Evolutionary conservation across 1,140 invertebrate species (phyloP).

Genomic region (Camponotus floridanus): DNA sequence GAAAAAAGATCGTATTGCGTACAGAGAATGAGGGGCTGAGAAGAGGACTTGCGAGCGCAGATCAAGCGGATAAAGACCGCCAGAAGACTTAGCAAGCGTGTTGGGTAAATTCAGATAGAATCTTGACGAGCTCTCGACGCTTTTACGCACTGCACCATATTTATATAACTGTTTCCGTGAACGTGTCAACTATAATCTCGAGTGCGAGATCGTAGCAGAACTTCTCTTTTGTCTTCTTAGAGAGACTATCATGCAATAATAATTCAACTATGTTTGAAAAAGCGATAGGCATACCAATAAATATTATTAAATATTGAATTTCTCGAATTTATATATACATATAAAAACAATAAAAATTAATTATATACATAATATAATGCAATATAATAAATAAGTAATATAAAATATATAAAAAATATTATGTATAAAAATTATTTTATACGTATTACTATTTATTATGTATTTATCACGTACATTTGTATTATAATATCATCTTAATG

Average conservation of each 20-base stretch:
- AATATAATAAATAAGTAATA: too few relatives aligned
- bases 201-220: neutral
- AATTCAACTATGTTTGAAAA: neutral
- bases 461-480: too few relatives aligned
- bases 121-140: constrained; percentile 67
- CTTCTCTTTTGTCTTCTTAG: neutral
- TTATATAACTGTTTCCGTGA: constrained; percentile 57
- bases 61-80: constrained; percentile 71
- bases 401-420: too few relatives aligned
- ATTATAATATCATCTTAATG: too few relatives aligned
- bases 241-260: neutral
- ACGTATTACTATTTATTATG: too few relatives aligned
- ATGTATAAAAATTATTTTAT: too few relatives aligned
- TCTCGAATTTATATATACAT: neutral
- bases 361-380: too few relatives aligned
- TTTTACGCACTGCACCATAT: constrained; percentile 59
- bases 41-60: constrained; percentile 53
- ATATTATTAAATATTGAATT: neutral
- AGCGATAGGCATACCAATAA: neutral
- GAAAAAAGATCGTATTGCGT: neutral
- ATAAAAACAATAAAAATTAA: too few relatives aligned
- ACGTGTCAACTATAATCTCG: constrained; percentile 25
- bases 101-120: constrained; percentile 74
- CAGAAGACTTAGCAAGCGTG: constrained; percentile 71
- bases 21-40: constrained; percentile 16